These are phyloP conservation scores for Karalla daura DNA, from an alignment of 2,797 vertebrate genomes.

Conservation along the genomic window DNA sequence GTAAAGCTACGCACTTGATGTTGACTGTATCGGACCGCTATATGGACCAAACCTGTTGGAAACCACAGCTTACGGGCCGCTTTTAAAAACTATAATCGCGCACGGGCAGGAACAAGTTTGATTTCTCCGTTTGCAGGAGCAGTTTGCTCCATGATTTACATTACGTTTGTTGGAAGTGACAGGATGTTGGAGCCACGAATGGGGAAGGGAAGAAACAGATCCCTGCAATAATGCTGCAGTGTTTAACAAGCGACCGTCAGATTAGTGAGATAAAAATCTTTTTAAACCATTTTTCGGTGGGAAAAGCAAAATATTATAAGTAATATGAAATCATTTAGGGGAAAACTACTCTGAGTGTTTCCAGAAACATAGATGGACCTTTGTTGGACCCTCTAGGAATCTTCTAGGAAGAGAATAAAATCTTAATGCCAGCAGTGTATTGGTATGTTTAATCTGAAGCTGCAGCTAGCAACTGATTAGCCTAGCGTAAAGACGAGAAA, in stretches of 20 bases:
- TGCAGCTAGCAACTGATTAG: background rate
- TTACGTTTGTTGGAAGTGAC: background rate
- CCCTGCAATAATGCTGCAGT: background rate
- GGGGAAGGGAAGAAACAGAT: background rate
- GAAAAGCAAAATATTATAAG: no score
- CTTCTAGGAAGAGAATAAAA: no score
- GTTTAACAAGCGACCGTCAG: no score
- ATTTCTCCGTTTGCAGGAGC: slow-evolving; percentile 15
- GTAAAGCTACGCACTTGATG: background rate
- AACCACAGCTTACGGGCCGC: background rate
- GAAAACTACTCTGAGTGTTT: background rate
- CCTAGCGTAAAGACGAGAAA: background rate
- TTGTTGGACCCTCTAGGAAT: no score
- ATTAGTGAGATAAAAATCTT: background rate
- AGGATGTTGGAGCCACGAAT: background rate
- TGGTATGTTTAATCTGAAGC: background rate
- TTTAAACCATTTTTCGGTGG: background rate
- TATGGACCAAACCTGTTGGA: slow-evolving; percentile 8
- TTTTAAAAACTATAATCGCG: background rate
- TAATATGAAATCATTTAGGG: no score
- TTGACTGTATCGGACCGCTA: background rate
- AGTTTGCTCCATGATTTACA: background rate
- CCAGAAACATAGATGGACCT: no score
- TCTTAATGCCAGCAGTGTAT: no score
- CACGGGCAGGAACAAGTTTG: background rate